Conservation (phyloP, 1,140 invertebrate genomes). For the Tetramorium simillimum region DNA sequence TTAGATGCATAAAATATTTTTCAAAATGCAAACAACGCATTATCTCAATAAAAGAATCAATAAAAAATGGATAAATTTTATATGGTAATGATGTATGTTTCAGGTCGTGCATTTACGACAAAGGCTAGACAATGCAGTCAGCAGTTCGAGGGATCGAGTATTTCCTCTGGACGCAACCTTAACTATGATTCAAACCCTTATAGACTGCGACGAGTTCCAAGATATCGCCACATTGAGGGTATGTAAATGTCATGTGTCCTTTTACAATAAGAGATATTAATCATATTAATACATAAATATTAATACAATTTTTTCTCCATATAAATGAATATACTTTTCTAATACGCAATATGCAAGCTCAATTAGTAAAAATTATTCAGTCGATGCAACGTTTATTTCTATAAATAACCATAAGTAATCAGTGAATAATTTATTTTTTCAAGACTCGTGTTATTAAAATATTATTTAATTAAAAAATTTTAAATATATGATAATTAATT, state of each 20-base stretch:
- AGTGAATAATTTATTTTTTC: constrained; percentile 8
- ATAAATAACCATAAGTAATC: not conserved
- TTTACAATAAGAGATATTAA: not conserved
- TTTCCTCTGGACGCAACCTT: constrained; percentile 93
- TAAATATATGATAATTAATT: not conserved
- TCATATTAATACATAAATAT: not conserved
- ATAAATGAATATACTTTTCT: not conserved
- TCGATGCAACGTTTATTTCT: not conserved
- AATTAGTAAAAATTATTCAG: not conserved
- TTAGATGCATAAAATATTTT: not conserved
- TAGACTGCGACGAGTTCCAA: constrained; percentile 98
- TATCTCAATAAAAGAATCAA: not conserved
- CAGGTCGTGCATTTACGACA: constrained; percentile 94
- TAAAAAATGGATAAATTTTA: not conserved
- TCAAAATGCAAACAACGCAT: not conserved
- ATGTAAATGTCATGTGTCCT: constrained; percentile 63
- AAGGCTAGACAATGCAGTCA: constrained; percentile 93
- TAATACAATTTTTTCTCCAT: not conserved
- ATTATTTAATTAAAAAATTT: not conserved
- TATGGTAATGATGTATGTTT: constrained; percentile 42
- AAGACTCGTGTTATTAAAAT: not conserved
- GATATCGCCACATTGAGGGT: constrained; percentile 94
- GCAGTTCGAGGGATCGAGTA: constrained; percentile 93
- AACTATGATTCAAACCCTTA: constrained; percentile 95
- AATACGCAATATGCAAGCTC: not conserved